Conservation (phyloP, 2,888 invertebrate genomes). For the Cheilosia pagana region DNA sequence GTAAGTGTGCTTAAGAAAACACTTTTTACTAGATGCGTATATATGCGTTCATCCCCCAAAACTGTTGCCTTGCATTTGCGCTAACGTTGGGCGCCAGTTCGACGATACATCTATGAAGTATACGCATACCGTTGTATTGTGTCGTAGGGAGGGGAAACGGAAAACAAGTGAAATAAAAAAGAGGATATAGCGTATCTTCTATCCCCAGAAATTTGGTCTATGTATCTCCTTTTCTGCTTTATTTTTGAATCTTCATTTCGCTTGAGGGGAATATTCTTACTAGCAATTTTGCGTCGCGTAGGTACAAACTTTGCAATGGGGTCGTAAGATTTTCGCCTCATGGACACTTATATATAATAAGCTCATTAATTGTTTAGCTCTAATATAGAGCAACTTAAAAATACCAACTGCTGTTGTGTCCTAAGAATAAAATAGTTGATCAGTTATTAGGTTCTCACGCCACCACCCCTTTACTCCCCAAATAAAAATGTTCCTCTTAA, state of each 20-base stretch:
- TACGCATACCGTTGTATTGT: neutral
- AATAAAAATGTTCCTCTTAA: no score
- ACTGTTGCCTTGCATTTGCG: slow-evolving; percentile 33
- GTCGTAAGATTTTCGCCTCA: slow-evolving; percentile 10
- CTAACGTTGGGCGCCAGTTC: slow-evolving; percentile 33
- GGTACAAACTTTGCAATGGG: slow-evolving; percentile 1
- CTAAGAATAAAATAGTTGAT: no score
- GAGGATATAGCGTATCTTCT: neutral
- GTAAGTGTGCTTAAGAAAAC: slow-evolving; percentile 38
- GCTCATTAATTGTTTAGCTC: neutral
- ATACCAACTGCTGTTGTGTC: no score
- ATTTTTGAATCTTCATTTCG: slow-evolving; percentile 21
- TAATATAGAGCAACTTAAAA: no score
- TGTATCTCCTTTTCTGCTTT: slow-evolving; percentile 12
- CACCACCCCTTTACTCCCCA: no score
- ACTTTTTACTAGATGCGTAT: slow-evolving; percentile 8
- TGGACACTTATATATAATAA: slow-evolving; percentile 5
- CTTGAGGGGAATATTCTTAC: slow-evolving; percentile 21
- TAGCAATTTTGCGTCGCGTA: neutral
- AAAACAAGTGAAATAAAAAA: slow-evolving; percentile 1
- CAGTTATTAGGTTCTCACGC: no score
- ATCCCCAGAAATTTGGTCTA: slow-evolving; percentile 1
- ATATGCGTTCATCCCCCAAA: neutral
- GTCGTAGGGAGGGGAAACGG: slow-evolving; percentile 5
- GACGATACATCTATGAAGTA: neutral